These are phyloP conservation scores for Pinctada fucata DNA, from an alignment of 2,888 invertebrate species.

Conservation along the genomic window DNA sequence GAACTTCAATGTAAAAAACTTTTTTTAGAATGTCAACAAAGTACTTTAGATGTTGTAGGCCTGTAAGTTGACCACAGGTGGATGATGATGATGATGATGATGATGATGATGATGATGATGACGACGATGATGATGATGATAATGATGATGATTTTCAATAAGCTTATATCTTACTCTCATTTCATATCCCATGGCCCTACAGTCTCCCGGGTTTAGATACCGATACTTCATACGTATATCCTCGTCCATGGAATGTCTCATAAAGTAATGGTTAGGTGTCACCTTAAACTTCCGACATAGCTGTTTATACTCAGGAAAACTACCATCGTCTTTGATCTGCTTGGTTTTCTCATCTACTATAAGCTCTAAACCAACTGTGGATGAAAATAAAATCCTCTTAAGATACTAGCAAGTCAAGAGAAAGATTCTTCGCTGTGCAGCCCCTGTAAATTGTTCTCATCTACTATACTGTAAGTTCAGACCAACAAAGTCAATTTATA, in stretches of 20 bases:
- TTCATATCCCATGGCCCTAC: conserved; percentile 52
- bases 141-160: too few relatives aligned
- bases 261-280: conserved; percentile 58
- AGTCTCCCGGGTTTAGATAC: conserved; percentile 58
- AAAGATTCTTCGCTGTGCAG: too few relatives aligned
- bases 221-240: conserved; percentile 56
- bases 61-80: too few relatives aligned
- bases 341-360: conserved; percentile 55
- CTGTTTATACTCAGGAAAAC: conserved; percentile 59
- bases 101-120: too few relatives aligned
- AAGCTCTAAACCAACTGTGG: conserved; percentile 50
- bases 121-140: too few relatives aligned
- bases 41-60: too few relatives aligned
- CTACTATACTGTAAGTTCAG: too few relatives aligned
- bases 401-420: not conserved
- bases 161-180: conserved; percentile 49
- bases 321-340: conserved; percentile 51
- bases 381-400: not conserved
- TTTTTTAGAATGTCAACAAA: too few relatives aligned
- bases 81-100: too few relatives aligned
- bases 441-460: too few relatives aligned
- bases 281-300: conserved; percentile 55
- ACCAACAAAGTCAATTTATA: too few relatives aligned
- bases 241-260: conserved; percentile 61
- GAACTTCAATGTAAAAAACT: too few relatives aligned